Conservation (phyloP, 2,888 invertebrate genomes). For the Aphodius sticticus region DNA sequence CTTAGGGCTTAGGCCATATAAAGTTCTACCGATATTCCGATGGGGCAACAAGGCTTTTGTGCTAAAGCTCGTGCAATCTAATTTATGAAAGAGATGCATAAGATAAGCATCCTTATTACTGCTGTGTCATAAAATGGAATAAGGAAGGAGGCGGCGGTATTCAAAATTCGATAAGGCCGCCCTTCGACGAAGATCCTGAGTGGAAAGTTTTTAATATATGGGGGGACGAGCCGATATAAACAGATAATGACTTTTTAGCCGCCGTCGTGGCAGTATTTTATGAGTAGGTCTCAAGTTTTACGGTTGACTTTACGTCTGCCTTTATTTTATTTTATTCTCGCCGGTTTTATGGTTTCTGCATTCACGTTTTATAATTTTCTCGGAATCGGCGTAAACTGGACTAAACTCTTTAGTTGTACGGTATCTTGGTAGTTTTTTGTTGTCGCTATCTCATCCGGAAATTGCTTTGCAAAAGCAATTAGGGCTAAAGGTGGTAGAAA, state of each 20-base stretch:
- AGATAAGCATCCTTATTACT: not conserved
- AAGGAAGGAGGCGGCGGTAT: not conserved
- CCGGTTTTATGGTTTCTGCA: not conserved
- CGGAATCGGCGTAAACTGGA: not conserved
- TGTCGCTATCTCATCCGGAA: too few relatives aligned
- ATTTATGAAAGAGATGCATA: conserved; percentile 4
- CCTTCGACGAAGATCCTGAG: not conserved
- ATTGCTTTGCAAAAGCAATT: too few relatives aligned
- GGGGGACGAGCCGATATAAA: not conserved
- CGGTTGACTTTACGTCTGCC: not conserved
- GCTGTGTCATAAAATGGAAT: not conserved
- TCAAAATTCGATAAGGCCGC: not conserved
- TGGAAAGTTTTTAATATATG: not conserved
- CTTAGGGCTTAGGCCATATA: not conserved
- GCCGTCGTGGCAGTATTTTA: not conserved
- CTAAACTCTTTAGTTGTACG: not conserved
- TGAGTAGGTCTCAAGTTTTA: not conserved
- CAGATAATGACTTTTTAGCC: conserved; percentile 4
- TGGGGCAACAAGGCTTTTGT: not conserved
- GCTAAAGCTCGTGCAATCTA: not conserved
- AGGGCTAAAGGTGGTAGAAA: too few relatives aligned
- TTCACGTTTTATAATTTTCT: not conserved
- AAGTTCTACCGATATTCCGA: not conserved
- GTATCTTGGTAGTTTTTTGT: too few relatives aligned
- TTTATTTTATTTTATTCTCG: not conserved